phyloP scores from a whole-genome alignment of 2,888 invertebrate genomes.

The Phalangium opilio region DNA sequence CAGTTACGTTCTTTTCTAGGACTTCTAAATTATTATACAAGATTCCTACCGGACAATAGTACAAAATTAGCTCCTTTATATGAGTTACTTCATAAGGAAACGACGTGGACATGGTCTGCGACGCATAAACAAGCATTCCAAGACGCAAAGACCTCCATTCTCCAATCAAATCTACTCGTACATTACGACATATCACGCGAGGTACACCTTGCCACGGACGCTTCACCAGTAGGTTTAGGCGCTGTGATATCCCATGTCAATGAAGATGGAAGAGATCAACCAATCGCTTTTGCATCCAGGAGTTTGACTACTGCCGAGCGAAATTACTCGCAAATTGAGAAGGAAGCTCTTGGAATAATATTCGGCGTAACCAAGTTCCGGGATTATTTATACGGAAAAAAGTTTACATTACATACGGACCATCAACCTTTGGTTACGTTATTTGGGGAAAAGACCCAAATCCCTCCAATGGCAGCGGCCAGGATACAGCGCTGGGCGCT shows the following conservation, averaged over 20 bases:
- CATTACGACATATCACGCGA: slow-evolving; percentile 23
- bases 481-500: too few relatives aligned
- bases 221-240: slow-evolving; percentile 25
- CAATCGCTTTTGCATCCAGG: slow-evolving; percentile 31
- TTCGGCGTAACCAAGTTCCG: slow-evolving; percentile 26
- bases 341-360: slow-evolving; percentile 27
- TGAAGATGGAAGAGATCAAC: slow-evolving; percentile 27
- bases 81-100: too few relatives aligned
- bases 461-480: too few relatives aligned
- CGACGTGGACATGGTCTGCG: slow-evolving; percentile 5
- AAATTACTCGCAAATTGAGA: slow-evolving; percentile 28
- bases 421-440: too few relatives aligned
- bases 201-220: slow-evolving; percentile 26
- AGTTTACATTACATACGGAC: slow-evolving; percentile 27
- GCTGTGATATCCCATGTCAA: slow-evolving; percentile 28
- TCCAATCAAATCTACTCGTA: slow-evolving; percentile 15
- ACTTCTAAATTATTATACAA: too few relatives aligned
- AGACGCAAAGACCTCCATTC: slow-evolving; percentile 4
- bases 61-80: too few relatives aligned
- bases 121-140: slow-evolving; percentile 6
- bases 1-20: too few relatives aligned
- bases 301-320: slow-evolving; percentile 24
- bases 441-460: slow-evolving; percentile 23
- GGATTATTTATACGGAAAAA: slow-evolving; percentile 25
- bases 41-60: too few relatives aligned